These are phyloP conservation scores for Carcharodon carcharias DNA, from an alignment of 2,797 vertebrate species.

Conservation along the genomic window DNA sequence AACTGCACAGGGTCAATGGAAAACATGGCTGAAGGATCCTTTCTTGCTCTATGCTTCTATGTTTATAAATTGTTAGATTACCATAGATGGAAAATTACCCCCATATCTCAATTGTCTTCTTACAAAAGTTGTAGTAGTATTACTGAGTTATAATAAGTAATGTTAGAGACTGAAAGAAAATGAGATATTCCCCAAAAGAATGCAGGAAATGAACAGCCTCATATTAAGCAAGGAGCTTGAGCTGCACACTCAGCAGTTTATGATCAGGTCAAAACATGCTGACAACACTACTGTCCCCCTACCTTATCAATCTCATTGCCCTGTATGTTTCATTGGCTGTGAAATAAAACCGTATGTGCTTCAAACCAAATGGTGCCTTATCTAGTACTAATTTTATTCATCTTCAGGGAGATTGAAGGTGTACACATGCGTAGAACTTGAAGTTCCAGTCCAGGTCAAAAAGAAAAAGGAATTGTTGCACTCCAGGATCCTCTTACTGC, in stretches of 20 bases:
- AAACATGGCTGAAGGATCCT: not conserved
- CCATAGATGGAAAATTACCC: not conserved
- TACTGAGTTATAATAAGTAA: not conserved
- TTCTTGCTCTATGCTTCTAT: not conserved
- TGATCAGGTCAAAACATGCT: not conserved
- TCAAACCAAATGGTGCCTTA: not conserved
- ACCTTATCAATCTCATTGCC: not conserved
- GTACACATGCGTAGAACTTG: not conserved
- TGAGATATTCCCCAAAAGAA: not conserved
- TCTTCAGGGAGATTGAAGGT: not conserved
- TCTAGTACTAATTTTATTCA: not conserved
- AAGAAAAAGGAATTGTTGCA: not conserved
- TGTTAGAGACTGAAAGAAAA: not conserved
- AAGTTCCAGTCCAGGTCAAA: not conserved
- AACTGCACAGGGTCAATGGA: not conserved
- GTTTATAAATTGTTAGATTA: not conserved
- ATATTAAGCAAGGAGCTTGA: not conserved
- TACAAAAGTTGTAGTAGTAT: not conserved
- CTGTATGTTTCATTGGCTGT: not conserved
- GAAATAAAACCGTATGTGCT: not conserved
- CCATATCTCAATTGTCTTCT: not conserved
- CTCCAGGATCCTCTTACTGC: not conserved
- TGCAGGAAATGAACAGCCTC: not conserved
- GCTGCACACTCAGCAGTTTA: not conserved
- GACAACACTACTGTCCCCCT: not conserved